These are phyloP conservation scores for Corythornis madagascariensis DNA, from an alignment of 2,113 vertebrate species.

Conservation along the genomic window DNA sequence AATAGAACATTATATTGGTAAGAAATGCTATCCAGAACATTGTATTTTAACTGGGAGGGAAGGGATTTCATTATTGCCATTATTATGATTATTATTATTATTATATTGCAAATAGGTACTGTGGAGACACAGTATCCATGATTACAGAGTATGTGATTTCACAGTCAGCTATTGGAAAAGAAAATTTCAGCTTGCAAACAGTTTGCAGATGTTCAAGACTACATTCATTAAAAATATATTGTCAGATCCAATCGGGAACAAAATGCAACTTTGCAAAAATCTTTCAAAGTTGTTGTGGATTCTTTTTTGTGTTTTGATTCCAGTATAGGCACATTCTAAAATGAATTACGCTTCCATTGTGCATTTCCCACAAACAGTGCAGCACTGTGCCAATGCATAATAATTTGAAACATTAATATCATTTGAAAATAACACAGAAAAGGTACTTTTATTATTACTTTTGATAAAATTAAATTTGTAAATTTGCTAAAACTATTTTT, in stretches of 20 bases:
- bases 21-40: background rate
- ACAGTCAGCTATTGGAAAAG: conserved; percentile 40
- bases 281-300: conserved; percentile 14
- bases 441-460: background rate
- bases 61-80: conserved; percentile 46
- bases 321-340: background rate
- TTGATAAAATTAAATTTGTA: background rate
- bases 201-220: conserved; percentile 53
- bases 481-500: background rate
- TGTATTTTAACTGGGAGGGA: conserved; percentile 29
- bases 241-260: conserved; percentile 15
- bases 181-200: conserved; percentile 56
- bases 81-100: conserved; percentile 56
- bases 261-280: conserved; percentile 49
- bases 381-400: background rate
- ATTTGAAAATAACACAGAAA: background rate
- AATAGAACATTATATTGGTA: background rate
- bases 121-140: conserved; percentile 30
- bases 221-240: conserved; percentile 46
- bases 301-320: conserved; percentile 14
- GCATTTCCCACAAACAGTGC: background rate
- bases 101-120: conserved; percentile 45
- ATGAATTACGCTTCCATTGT: background rate
- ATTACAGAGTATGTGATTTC: conserved; percentile 37
- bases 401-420: background rate